These are phyloP conservation scores for Chondrilla cf. caribensis DNA, from an alignment of 37 sponge, comb jelly and placozoan species.

Conservation along the genomic window DNA sequence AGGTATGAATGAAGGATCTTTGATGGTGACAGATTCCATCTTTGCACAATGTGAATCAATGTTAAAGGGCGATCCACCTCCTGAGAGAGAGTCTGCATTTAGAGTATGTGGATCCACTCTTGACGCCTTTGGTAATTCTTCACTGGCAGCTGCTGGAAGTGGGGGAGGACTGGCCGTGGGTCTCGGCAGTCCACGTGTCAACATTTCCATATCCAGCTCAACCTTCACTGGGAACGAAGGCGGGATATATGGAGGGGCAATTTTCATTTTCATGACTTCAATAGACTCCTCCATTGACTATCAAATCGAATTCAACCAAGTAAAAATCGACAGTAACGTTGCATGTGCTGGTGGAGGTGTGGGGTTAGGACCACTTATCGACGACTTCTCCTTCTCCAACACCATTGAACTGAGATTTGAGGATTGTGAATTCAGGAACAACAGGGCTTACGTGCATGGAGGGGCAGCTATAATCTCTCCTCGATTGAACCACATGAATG, in stretches of 20 bases:
- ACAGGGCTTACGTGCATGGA: not conserved
- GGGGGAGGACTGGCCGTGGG: not conserved
- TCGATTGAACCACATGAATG: not conserved
- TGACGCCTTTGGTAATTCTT: not conserved
- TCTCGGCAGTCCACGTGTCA: not conserved
- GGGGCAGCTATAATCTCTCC: not conserved
- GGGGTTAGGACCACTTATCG: not conserved
- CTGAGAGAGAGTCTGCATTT: not conserved
- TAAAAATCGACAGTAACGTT: not conserved
- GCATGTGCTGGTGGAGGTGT: not conserved
- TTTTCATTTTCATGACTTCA: not conserved
- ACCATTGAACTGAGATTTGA: not conserved
- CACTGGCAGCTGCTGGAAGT: not conserved
- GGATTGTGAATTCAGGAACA: not conserved
- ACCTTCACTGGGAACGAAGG: not conserved
- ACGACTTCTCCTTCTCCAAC: not conserved
- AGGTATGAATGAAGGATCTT: no score
- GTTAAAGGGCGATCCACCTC: no score
- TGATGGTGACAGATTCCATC: no score
- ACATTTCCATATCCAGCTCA: not conserved
- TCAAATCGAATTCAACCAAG: not conserved
- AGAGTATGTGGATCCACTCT: not conserved
- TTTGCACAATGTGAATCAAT: no score
- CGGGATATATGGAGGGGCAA: not conserved
- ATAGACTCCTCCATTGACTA: not conserved